Base-by-base conservation (phyloP, 64 coral and sea anemone species). In the Trachythela sp. region DNA sequence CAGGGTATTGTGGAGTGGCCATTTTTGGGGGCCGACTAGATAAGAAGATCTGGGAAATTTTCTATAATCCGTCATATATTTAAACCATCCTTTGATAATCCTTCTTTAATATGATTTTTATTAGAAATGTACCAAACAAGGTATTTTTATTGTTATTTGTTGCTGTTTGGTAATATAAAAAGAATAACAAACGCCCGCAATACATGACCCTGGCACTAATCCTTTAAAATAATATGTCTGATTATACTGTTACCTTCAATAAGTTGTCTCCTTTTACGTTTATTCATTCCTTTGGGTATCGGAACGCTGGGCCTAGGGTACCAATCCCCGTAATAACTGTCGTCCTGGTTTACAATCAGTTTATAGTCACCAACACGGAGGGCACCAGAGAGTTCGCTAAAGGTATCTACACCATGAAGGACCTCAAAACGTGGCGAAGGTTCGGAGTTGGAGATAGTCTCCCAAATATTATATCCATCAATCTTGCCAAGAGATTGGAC, bases 301-400 rank as follows among this genome's bases (percentile, higher is more conserved):
- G 59, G 27, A 51, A 86, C 87, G 14, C 87, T 89, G 0, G 96
- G 96, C 9, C 96, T 83, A 2, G 94, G 91, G 83, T 95, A 99
- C 96, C 96, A 99, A 60, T 99, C 96, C 13, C 93, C 72, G 60
- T 95, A 99, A 31, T 95, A 95, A 58, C 77, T 93, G 24, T 89
- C 90, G 30, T 93, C 87, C 60, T 99, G 93, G 43, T 99, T 94
- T 24, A 99, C 85, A 30, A 99, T 89, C 56, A 99, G 58, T 72
- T 99, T 99, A 87, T 99, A 99, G 77, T 99, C 96, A 24, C 96
- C 96, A 29, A 99, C 94, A 14, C 96, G 86, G 1, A 99, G 84
- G 31, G 96, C 91, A 14, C 93, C 96, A 34, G 83, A 86, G 70
- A 93, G 92, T 40, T 92, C 93, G 50, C 87, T 89, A 36, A 99